These are phyloP conservation scores for Selenia dentaria DNA, from an alignment of 2,888 invertebrate genomes.

Conservation along the genomic window DNA sequence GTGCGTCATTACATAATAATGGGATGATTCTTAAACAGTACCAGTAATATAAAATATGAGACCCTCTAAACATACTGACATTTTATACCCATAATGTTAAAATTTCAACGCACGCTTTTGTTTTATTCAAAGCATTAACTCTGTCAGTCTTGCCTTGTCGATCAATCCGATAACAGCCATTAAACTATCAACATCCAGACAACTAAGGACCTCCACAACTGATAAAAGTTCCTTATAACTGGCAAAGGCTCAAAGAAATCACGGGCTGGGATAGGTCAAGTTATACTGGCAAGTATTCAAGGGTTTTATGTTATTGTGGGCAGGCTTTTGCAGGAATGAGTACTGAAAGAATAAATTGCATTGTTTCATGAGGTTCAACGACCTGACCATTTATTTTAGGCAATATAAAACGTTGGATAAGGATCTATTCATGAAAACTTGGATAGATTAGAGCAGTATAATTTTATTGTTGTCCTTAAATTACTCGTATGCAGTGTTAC, in stretches of 20 bases:
- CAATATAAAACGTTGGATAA: no score
- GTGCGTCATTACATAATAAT: no score
- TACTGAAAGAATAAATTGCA: slow-evolving; percentile 34
- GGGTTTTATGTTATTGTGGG: slow-evolving; percentile 46
- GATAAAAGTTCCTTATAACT: slow-evolving; percentile 10
- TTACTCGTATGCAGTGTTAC: no score
- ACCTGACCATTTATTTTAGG: slow-evolving; percentile 32
- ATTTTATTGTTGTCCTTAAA: no score
- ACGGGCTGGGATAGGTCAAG: slow-evolving; percentile 27
- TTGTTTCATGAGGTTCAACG: slow-evolving; percentile 32
- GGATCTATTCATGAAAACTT: no score
- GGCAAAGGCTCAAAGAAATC: slow-evolving; percentile 1
- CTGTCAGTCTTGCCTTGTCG: slow-evolving; percentile 47
- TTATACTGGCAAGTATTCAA: slow-evolving; percentile 38
- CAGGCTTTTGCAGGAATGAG: slow-evolving; percentile 39
- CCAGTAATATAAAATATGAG: no score
- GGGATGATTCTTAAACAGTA: no score
- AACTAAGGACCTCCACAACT: slow-evolving; percentile 19
- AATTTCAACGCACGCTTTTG: slow-evolving; percentile 39
- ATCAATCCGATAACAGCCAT: slow-evolving; percentile 51
- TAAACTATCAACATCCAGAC: slow-evolving; percentile 38
- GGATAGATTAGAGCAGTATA: no score
- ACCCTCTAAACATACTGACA: no score
- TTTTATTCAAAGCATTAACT: slow-evolving; percentile 57
- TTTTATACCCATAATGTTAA: no score